These are phyloP conservation scores for Lasioglossum oenotherae DNA, from an alignment of 2,888 invertebrate species.

Conservation along the genomic window DNA sequence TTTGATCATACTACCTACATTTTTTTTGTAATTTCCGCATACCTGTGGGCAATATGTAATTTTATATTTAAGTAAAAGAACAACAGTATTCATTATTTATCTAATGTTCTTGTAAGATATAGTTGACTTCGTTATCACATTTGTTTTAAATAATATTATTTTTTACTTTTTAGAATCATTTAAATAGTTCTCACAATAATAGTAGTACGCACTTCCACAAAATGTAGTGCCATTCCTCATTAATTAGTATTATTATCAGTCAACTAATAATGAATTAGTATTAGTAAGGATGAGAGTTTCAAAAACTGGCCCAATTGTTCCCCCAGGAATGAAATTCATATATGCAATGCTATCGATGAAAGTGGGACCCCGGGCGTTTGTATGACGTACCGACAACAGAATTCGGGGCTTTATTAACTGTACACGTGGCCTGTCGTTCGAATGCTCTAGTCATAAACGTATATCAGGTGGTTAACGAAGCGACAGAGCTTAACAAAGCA, in stretches of 20 bases:
- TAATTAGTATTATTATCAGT: background rate
- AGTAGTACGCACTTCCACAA: background rate
- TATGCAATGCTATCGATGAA: slow-evolving; percentile 11
- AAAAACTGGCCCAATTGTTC: background rate
- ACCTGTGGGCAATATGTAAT: background rate
- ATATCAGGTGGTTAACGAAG: slow-evolving; percentile 52
- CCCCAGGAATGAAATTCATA: background rate
- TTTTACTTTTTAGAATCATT: background rate
- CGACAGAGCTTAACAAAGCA: slow-evolving; percentile 67
- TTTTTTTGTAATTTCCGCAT: background rate
- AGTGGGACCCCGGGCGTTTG: background rate
- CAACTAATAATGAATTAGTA: too few species aligned
- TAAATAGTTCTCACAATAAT: background rate
- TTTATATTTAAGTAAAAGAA: background rate
- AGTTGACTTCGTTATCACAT: background rate
- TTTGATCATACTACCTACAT: background rate
- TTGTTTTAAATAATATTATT: background rate
- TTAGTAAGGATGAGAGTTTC: background rate
- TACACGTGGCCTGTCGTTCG: slow-evolving; percentile 26
- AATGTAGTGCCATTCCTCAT: background rate
- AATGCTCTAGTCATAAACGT: slow-evolving; percentile 71
- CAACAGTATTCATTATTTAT: background rate
- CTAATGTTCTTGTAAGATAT: background rate
- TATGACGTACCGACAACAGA: slow-evolving; percentile 1
- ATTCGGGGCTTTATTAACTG: slow-evolving; percentile 63